Evolutionary conservation across 2,888 invertebrate genomes (phyloP).

Genomic region (Timema cristinae): DNA sequence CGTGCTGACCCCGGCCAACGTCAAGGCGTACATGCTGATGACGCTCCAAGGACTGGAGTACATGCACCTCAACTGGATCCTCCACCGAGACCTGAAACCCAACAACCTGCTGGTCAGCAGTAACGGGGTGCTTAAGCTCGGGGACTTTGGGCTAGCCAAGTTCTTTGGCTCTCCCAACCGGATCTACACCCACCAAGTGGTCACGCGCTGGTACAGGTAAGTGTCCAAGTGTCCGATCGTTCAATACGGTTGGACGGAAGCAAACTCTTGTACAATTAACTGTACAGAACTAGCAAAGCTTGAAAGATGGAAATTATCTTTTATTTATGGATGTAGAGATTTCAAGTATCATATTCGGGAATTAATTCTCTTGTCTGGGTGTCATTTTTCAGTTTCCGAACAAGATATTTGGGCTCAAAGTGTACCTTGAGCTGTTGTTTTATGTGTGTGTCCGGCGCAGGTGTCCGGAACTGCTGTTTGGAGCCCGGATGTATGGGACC

Average conservation of each 20-base stretch:
- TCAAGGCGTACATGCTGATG: slow-evolving; percentile 94
- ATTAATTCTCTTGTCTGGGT: too few species aligned
- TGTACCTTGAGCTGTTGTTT: too few species aligned
- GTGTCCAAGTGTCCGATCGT: slow-evolving; percentile 16
- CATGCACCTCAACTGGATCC: slow-evolving; percentile 91
- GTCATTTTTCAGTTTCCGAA: too few species aligned
- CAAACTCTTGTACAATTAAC: too few species aligned
- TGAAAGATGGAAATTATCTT: too few species aligned
- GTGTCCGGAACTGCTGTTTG: slow-evolving; percentile 91
- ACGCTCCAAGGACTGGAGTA: slow-evolving; percentile 93
- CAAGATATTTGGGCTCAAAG: too few species aligned
- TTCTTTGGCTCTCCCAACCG: slow-evolving; percentile 95
- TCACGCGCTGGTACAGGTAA: slow-evolving; percentile 88
- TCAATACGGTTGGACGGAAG: too few species aligned
- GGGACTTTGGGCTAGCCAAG: slow-evolving; percentile 98
- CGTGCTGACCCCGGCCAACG: slow-evolving; percentile 85
- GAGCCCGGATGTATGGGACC: slow-evolving; percentile 90
- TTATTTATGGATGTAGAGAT: too few species aligned
- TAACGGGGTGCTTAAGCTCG: slow-evolving; percentile 91
- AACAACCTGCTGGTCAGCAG: slow-evolving; percentile 95
- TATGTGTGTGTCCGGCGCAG: slow-evolving; percentile 42
- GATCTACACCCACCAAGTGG: slow-evolving; percentile 96
- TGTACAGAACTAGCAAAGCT: too few species aligned
- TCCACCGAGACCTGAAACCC: slow-evolving; percentile 97
- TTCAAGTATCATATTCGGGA: too few species aligned